phyloP scores from a whole-genome alignment of 2,888 invertebrate species.

The Spicauda simplicius region DNA sequence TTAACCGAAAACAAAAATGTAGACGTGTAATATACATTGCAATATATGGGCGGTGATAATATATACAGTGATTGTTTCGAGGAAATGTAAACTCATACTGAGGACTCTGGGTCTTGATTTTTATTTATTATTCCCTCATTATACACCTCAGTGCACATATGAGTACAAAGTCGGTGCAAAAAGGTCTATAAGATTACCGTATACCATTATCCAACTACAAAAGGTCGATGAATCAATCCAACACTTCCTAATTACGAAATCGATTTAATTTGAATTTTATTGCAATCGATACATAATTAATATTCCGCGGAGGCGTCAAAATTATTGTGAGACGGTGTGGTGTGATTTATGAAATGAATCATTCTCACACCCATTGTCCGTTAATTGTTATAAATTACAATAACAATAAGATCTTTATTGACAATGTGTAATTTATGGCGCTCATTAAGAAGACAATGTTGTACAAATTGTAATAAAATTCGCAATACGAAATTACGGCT shows the following conservation, averaged over 20 bases:
- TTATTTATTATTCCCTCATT: too few species aligned
- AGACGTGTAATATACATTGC: too few species aligned
- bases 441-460: constrained; percentile 25
- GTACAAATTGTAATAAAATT: constrained; percentile 16
- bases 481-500: not conserved
- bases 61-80: too few species aligned
- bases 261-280: constrained; percentile 27
- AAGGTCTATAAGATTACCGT: not conserved
- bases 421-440: constrained; percentile 29
- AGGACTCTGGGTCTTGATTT: too few species aligned
- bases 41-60: too few species aligned
- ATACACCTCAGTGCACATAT: too few species aligned
- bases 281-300: constrained; percentile 31
- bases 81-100: too few species aligned
- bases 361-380: constrained; percentile 34
- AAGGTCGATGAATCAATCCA: constrained; percentile 28
- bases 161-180: not conserved
- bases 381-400: constrained; percentile 36
- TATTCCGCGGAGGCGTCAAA: constrained; percentile 35
- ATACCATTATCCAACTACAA: constrained; percentile 4
- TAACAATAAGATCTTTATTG: constrained; percentile 28
- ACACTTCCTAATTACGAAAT: constrained; percentile 27
- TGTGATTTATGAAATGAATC: constrained; percentile 33
- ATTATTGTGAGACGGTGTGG: constrained; percentile 15
- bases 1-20: too few species aligned